Conservation (phyloP, 2,113 vertebrate species). For the Ibidorhyncha struthersii region DNA sequence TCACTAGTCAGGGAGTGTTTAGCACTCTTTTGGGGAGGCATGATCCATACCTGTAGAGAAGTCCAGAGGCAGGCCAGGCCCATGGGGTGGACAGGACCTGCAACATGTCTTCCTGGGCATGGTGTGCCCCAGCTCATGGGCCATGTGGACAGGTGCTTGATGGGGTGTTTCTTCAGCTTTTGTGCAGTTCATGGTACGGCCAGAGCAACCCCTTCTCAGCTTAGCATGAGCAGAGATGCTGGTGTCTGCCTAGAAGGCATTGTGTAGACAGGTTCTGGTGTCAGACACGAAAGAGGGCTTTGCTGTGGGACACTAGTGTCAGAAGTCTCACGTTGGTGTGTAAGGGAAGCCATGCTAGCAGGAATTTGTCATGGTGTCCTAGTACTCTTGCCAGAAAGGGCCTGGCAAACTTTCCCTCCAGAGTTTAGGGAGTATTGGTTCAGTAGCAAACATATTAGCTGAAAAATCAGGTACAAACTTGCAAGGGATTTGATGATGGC, state of each 20-base stretch:
- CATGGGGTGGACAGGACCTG: neutral
- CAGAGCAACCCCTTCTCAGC: neutral
- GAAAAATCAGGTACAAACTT: neutral
- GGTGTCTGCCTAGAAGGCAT: neutral
- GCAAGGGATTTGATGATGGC: neutral
- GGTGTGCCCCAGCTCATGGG: neutral
- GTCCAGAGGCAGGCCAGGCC: neutral
- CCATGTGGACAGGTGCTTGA: neutral
- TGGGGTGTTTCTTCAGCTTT: neutral
- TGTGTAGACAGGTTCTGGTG: neutral
- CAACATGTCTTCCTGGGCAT: neutral
- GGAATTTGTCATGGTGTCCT: neutral
- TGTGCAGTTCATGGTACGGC: neutral
- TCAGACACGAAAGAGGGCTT: neutral
- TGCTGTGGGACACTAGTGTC: neutral
- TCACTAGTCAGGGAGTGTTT: rapidly evolving
- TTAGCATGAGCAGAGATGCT: neutral
- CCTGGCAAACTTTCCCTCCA: neutral
- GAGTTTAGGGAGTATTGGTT: neutral
- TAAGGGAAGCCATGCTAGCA: neutral
- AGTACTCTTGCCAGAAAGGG: neutral
- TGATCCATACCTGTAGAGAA: neutral
- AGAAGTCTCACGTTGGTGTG: neutral
- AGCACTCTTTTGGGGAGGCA: neutral
- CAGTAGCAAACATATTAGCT: neutral